These are phyloP conservation scores for Cinclus cinclus DNA, from an alignment of 2,113 vertebrate species.

Conservation along the genomic window DNA sequence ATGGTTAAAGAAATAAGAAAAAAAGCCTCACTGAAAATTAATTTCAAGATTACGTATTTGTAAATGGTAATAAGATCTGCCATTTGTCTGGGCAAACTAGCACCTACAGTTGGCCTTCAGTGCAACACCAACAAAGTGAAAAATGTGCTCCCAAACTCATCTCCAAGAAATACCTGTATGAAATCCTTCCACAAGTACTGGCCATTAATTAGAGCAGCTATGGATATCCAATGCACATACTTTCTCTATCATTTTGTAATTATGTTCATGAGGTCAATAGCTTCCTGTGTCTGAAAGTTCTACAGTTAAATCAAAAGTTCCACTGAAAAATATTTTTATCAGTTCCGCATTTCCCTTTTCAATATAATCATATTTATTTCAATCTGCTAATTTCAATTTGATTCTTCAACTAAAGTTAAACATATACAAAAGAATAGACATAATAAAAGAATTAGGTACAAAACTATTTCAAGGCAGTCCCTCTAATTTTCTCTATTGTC, in stretches of 20 bases:
- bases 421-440: neutral
- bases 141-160: neutral
- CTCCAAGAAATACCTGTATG: neutral
- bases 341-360: neutral
- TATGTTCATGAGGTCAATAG: neutral
- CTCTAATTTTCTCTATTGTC: neutral
- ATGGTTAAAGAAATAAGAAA: neutral
- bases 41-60: neutral
- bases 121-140: neutral
- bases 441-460: neutral
- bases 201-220: neutral
- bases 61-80: neutral
- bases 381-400: neutral
- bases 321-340: neutral
- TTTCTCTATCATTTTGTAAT: neutral
- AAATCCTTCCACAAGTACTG: neutral
- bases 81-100: neutral
- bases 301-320: neutral
- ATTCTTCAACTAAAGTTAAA: neutral
- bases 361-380: neutral
- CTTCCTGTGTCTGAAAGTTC: neutral
- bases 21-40: rapidly evolving
- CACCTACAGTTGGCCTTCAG: neutral
- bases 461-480: neutral
- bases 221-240: neutral